phyloP scores from a whole-genome alignment of 2,888 invertebrate species.

The Microctonus brassicae region DNA sequence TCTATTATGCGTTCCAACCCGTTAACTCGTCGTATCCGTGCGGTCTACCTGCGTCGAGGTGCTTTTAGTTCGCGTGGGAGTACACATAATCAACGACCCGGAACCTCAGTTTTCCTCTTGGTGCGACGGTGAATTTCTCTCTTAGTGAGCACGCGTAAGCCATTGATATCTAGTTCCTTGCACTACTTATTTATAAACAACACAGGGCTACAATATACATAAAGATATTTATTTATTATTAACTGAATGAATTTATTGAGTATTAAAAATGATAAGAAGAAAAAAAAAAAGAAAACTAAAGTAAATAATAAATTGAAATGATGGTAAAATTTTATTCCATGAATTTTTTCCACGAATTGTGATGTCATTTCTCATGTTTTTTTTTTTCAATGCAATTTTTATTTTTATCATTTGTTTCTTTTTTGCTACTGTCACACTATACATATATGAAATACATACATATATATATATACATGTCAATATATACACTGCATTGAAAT shows the following conservation, averaged over 20 bases:
- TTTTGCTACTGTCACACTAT: slow-evolving; percentile 7
- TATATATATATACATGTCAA: not conserved
- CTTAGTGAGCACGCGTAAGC: slow-evolving; percentile 28
- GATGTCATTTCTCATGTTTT: not conserved
- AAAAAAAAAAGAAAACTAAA: not conserved
- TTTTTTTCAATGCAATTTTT: no score
- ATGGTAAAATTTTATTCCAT: no score
- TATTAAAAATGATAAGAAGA: not conserved
- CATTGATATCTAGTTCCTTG: slow-evolving; percentile 44
- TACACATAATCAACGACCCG: slow-evolving; percentile 57
- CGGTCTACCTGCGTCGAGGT: slow-evolving; percentile 35
- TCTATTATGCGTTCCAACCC: slow-evolving; percentile 50
- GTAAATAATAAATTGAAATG: no score
- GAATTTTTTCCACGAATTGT: no score
- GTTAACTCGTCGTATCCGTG: slow-evolving; percentile 49
- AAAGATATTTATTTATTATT: not conserved
- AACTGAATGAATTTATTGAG: not conserved
- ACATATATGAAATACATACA: slow-evolving; percentile 14
- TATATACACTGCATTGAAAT: not conserved
- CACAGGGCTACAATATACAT: not conserved
- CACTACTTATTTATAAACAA: slow-evolving; percentile 36
- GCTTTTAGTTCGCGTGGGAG: slow-evolving; percentile 55
- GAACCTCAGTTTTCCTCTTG: slow-evolving; percentile 53
- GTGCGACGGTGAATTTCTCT: slow-evolving; percentile 50
- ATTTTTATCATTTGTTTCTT: no score